Evolutionary conservation across 2,888 invertebrate genomes (phyloP), one percentile per base, ranked within the genome.

Genomic region (Macrophya annulata): DNA sequence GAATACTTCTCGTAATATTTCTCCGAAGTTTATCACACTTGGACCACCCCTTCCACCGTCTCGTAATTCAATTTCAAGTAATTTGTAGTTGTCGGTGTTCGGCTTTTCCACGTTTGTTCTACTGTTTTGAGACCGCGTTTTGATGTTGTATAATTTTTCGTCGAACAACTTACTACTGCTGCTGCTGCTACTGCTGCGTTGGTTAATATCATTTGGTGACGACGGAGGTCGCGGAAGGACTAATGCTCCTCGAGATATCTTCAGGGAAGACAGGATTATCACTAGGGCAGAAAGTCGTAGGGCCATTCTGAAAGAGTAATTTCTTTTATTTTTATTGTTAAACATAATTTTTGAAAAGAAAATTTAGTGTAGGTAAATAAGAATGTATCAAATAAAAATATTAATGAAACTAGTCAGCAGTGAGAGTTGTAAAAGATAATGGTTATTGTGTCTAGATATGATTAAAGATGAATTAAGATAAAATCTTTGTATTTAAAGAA

Each of bases 151-250:
- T 9, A 86, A 68, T 68, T 89, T 90, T 31, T 87, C 85, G 45
- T 88, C 87, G n/a, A 84, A 86, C 8, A 87, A 81, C 5, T 88
- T 85, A 62, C 31, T 51, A 4, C 12, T 31, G 15, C 79, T n/a
- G 21, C 79, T 51, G 21, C 37, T 37, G 40, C 88, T 88, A 21
- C 62, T 62, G n/a, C 62, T 62, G 25, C 89, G 90, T 12, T 88
- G 89, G 8, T 88, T 90, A 17, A 92, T 90, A 65, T 90, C 89
- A 85, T 93, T 93, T 0, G 89, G 89, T 51, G 90, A 89, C 8
- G 92, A 91, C 2, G 93, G 93, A 62, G 92, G 92, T 84, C 92
- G 88, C 12, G 92, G 93, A 40, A 93, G 88, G 25, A 93, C 93
- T 89, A 93, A 91, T 25, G 92, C 91, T 31, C 91, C 88, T 40